Percentiles rank a stretch among this genome's conserved stretches.
phyloP scores from a whole-genome alignment of 2,113 vertebrate species.

The Bombycilla garrulus region DNA sequence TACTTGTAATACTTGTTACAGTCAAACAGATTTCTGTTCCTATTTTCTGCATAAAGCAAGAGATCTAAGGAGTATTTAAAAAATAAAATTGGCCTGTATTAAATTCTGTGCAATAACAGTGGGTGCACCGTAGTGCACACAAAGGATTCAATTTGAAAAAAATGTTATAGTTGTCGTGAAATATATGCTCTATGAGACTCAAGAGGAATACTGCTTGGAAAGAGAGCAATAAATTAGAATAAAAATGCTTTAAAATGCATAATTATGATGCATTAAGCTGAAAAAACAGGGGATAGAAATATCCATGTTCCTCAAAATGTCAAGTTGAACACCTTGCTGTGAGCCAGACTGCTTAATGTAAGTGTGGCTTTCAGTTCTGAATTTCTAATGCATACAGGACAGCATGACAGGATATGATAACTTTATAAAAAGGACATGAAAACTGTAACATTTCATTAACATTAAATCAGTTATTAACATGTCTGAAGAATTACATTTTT shows the following conservation, averaged over 20 bases:
- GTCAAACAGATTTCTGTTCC: not conserved
- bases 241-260: slow-evolving; percentile 62
- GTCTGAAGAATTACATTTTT: slow-evolving; percentile 59
- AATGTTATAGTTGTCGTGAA: not conserved
- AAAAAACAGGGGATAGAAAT: slow-evolving; percentile 57
- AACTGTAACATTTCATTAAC: slow-evolving; percentile 64
- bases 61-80: not conserved
- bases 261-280: slow-evolving; percentile 60
- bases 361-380: slow-evolving; percentile 65
- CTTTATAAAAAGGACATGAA: slow-evolving; percentile 57
- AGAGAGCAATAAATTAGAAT: slow-evolving; percentile 40
- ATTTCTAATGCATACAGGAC: slow-evolving; percentile 69
- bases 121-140: not conserved
- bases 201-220: slow-evolving; percentile 28
- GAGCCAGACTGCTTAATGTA: slow-evolving; percentile 72
- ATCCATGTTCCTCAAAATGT: slow-evolving; percentile 72
- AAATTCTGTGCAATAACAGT: not conserved
- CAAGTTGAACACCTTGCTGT: slow-evolving; percentile 77
- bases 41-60: not conserved
- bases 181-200: not conserved
- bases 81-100: not conserved
- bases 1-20: not conserved
- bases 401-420: slow-evolving; percentile 66
- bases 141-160: not conserved
- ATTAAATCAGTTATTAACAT: slow-evolving; percentile 68